Conservation (phyloP, 2,797 vertebrate species). For the Potorous gilbertii region DNA sequence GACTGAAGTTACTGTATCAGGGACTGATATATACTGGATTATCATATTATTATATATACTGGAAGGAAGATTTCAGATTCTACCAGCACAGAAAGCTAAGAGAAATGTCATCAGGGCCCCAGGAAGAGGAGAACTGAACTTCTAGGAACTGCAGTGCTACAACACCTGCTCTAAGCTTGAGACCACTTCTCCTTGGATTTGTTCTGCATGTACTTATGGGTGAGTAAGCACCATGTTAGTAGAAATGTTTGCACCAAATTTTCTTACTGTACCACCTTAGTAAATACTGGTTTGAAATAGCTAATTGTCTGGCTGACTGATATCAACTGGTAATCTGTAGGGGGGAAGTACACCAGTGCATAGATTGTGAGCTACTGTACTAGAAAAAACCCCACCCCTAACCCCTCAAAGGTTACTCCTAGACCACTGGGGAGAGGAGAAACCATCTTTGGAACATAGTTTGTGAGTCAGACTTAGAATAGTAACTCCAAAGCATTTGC, state of each 20-base stretch:
- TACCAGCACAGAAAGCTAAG: background rate
- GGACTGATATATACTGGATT: background rate
- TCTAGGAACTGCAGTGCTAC: background rate
- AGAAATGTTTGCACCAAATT: background rate
- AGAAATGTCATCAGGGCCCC: background rate
- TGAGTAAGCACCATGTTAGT: background rate
- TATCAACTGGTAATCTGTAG: background rate
- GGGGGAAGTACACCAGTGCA: background rate
- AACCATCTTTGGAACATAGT: background rate
- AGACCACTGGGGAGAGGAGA: background rate
- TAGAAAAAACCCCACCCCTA: background rate
- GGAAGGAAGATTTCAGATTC: background rate
- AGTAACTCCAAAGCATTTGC: background rate
- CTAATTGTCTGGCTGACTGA: background rate
- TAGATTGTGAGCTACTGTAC: background rate
- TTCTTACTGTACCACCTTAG: background rate
- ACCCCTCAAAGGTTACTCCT: background rate
- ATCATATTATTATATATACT: no score
- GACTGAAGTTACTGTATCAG: background rate
- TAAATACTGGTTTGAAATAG: background rate
- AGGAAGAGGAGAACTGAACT: background rate
- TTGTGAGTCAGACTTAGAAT: background rate
- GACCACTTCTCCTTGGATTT: background rate
- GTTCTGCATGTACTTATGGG: background rate
- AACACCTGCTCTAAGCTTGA: background rate